Percentiles rank a stretch among this genome's conserved stretches.
Evolutionary conservation across 1,140 invertebrate genomes (phyloP).

Genomic region (Philopotamus ludificatus): DNA sequence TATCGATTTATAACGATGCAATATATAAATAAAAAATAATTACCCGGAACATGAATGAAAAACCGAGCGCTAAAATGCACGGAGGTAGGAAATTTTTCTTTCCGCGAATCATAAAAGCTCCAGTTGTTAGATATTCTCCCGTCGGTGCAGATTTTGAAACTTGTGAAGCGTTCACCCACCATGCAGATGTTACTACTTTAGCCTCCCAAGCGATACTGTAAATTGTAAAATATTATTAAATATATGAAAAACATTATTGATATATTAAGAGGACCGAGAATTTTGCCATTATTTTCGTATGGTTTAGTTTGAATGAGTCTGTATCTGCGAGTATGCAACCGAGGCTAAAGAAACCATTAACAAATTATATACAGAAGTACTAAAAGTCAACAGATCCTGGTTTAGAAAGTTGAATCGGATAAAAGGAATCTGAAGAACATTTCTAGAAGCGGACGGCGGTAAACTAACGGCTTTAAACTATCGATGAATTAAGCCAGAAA

Average conservation of each 20-base stretch:
- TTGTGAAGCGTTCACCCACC: slow-evolving; percentile 95
- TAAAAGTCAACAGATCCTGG: no score
- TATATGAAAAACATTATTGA: neutral
- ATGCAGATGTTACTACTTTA: slow-evolving; percentile 91
- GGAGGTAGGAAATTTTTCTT: slow-evolving; percentile 97
- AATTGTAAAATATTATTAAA: slow-evolving; percentile 24
- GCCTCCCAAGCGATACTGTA: slow-evolving; percentile 92
- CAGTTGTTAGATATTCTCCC: slow-evolving; percentile 93
- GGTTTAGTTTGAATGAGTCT: neutral
- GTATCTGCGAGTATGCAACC: no score
- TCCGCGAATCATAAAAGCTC: slow-evolving; percentile 98
- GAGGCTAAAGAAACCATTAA: no score
- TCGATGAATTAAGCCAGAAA: no score
- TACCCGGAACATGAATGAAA: slow-evolving; percentile 85
- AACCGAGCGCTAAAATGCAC: slow-evolving; percentile 87
- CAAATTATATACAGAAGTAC: no score
- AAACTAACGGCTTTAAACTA: no score
- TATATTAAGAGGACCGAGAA: no score
- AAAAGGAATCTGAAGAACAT: no score
- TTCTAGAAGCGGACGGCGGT: no score
- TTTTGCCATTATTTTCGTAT: no score
- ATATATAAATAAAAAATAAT: slow-evolving; percentile 6
- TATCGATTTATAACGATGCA: neutral
- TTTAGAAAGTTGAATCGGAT: no score
- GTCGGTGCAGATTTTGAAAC: slow-evolving; percentile 98